These are phyloP conservation scores for Zaprionus obscuricornis DNA, from an alignment of 2,888 invertebrate species.

Conservation along the genomic window DNA sequence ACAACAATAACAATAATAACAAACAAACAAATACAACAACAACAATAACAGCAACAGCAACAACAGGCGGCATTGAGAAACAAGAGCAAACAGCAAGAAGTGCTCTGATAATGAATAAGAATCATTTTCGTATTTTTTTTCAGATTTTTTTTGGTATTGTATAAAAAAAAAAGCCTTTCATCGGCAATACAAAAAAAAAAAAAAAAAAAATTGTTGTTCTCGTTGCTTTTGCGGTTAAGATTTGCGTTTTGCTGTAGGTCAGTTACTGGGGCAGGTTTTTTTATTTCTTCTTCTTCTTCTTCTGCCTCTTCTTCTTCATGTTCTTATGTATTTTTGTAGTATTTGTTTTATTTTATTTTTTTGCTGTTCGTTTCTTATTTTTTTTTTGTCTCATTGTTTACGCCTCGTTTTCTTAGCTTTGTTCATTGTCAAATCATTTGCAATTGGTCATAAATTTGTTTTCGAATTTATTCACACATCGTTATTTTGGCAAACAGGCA, in stretches of 20 bases:
- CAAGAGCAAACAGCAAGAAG: conserved; percentile 17
- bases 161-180: conserved; percentile 41
- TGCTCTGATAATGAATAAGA: conserved; percentile 68
- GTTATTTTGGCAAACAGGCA: not conserved
- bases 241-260: conserved; percentile 67
- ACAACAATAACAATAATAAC: conserved; percentile 29
- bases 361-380: too few relatives aligned
- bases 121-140: conserved; percentile 31
- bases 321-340: conserved; percentile 15
- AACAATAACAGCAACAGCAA: conserved; percentile 34
- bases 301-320: too few relatives aligned
- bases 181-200: conserved; percentile 40
- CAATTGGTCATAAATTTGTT: conserved; percentile 63
- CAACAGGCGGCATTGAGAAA: not conserved
- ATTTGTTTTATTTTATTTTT: conserved; percentile 10
- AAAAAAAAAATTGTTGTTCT: conserved; percentile 7
- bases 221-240: conserved; percentile 58
- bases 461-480: not conserved
- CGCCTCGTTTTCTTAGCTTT: conserved; percentile 17
- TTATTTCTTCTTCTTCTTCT: too few relatives aligned
- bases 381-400: conserved; percentile 33
- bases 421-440: conserved; percentile 56
- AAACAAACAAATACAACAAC: too few relatives aligned
- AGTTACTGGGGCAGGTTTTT: conserved; percentile 66
- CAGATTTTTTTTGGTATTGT: conserved; percentile 31